Evolutionary conservation across 2,113 vertebrate genomes (phyloP), one percentile per base, ranked within the genome.

Genomic region (Oreamnos americanus): DNA sequence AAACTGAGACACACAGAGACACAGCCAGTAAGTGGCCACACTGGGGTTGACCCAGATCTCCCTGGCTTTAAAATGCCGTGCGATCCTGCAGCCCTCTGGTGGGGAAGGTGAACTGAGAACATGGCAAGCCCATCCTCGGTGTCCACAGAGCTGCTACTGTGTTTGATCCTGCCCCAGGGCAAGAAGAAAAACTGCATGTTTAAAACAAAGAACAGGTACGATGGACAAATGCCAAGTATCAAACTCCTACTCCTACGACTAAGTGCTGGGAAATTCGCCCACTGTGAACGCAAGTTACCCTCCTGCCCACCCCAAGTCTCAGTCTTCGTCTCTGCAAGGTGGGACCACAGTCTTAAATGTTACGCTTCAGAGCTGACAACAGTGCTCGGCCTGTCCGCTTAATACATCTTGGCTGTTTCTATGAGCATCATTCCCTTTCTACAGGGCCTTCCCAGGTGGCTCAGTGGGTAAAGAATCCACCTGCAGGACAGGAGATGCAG

Each of bases 341-440:
- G 47, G 79, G 64, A 21, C 9, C 0, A 39, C 0, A 6, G 64
- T 28, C 33, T 14, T 53, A 57, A 47, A 81, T 15, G 55, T 19
- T 62, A 17, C 7, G 0, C 26, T 39, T 45, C n/a, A 17, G 28
- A 13, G 51, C 55, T 62, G 9, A 62, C 7, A 6, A 39, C 14
- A 55, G 55, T 6, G 64, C 62, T 5, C 7, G 43, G 51, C n/a
- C 4, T 1, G 1, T 3, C 6, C 0, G 12, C 30, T 67, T 16
- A 9, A 9, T 13, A 58, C 28, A 43, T 16, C 15, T 6, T 1
- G 19, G 55, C 55, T 67, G 5, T 53, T 47, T 39, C 57, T 28
- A 7, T 8, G 12, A 55, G 74, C 10, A 3, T 33, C 15, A 0
- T 36, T n/a, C n/a, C 39, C 39, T 39, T 39, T 57, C 87, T 39